Evolutionary conservation across 2,113 vertebrate genomes (phyloP).

Genomic region (Tinamus guttatus): DNA sequence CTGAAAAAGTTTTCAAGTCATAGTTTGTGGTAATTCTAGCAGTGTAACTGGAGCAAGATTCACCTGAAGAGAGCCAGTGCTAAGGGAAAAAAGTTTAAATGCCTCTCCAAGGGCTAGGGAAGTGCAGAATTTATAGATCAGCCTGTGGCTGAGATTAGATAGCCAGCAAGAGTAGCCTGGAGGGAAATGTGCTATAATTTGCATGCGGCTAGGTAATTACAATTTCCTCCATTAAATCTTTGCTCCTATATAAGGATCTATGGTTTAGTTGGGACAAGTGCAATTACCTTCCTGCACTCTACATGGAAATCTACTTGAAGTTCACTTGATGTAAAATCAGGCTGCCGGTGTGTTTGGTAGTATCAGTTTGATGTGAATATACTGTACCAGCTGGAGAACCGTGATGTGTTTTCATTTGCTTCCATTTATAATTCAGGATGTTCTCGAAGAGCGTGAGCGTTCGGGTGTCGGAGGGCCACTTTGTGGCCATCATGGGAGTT

Average conservation of each 20-base stretch:
- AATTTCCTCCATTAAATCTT: slow-evolving; percentile 41
- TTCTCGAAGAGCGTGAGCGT: not conserved
- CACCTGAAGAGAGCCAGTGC: not conserved
- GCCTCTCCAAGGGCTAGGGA: not conserved
- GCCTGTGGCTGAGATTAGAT: slow-evolving; percentile 43
- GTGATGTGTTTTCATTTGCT: slow-evolving; percentile 22
- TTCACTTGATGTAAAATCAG: not conserved
- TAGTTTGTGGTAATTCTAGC: not conserved
- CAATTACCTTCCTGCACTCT: slow-evolving; percentile 18
- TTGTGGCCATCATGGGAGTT: not conserved
- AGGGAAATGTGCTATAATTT: slow-evolving; percentile 37
- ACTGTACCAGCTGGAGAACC: not conserved
- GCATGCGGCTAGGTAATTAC: slow-evolving; percentile 61
- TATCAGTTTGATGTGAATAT: not conserved
- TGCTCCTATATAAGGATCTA: slow-evolving; percentile 18
- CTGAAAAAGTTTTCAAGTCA: not conserved
- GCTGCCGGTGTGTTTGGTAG: not conserved
- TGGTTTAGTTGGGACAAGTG: not conserved
- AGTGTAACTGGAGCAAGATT: not conserved
- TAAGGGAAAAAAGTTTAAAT: not conserved
- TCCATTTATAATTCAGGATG: slow-evolving; percentile 36
- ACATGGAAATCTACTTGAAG: slow-evolving; percentile 24
- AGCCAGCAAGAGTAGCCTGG: slow-evolving; percentile 19
- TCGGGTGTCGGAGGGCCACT: not conserved
- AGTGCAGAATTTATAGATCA: slow-evolving; percentile 14